Conservation (phyloP, 2,113 vertebrate species). For the Pomatostomus ruficeps region DNA sequence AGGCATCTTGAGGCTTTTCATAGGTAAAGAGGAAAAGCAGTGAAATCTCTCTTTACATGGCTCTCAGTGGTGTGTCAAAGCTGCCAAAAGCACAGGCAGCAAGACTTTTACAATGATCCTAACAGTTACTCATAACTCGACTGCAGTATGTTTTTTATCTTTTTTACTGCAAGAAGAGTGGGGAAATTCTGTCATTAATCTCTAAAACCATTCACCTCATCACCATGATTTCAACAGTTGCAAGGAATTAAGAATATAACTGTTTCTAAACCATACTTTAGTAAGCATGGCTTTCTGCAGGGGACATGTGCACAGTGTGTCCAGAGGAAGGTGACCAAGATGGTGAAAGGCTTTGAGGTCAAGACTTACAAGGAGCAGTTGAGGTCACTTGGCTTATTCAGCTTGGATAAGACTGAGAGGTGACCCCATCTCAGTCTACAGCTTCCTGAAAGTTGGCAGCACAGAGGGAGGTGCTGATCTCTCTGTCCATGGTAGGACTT, state of each 20-base stretch:
- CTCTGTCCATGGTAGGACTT: background rate
- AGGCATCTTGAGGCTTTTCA: background rate
- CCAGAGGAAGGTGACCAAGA: background rate
- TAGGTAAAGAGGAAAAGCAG: background rate
- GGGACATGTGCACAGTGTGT: too few species aligned
- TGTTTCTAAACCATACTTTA: background rate
- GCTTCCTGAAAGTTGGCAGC: background rate
- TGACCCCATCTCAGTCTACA: too few species aligned
- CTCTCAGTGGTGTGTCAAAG: background rate
- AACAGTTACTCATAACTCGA: background rate
- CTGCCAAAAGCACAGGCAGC: background rate
- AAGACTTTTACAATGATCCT: background rate
- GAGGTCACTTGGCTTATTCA: background rate
- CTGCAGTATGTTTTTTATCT: background rate
- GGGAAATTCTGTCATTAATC: background rate
- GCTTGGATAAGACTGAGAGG: background rate
- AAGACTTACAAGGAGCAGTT: background rate
- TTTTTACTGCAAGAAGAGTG: background rate
- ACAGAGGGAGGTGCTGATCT: background rate
- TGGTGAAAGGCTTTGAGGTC: background rate
- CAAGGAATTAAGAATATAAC: too few species aligned
- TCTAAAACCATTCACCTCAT: background rate
- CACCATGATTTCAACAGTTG: background rate
- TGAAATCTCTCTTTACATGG: background rate
- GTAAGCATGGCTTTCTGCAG: background rate